Conservation (phyloP, 2,113 vertebrate species). For the Channa argus region DNA sequence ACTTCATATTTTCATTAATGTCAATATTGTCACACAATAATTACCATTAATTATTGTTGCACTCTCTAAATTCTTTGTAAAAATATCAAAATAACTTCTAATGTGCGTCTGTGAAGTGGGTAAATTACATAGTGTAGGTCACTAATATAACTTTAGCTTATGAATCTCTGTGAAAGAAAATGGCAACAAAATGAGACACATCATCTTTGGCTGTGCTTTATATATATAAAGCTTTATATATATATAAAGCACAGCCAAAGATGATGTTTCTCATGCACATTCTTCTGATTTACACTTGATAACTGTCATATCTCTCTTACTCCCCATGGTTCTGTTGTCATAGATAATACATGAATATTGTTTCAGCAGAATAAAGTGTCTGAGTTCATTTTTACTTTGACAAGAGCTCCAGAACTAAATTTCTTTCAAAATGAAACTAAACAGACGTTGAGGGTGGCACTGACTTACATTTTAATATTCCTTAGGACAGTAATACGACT, state of each 20-base stretch:
- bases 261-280: slow-evolving; percentile 20
- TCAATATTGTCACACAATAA: too few species aligned
- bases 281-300: slow-evolving; percentile 47
- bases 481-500: slow-evolving; percentile 8
- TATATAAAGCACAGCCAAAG: slow-evolving; percentile 4
- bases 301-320: slow-evolving; percentile 31
- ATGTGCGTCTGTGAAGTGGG: too few species aligned
- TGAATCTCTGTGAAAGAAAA: too few species aligned
- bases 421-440: slow-evolving; percentile 24
- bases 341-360: slow-evolving; percentile 57
- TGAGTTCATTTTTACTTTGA: slow-evolving; percentile 35
- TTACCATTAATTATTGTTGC: background rate
- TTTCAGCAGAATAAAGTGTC: slow-evolving; percentile 32
- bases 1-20: background rate
- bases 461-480: slow-evolving; percentile 19
- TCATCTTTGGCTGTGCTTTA: too few species aligned
- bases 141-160: too few species aligned
- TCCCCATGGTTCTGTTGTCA: slow-evolving; percentile 28
- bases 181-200: too few species aligned
- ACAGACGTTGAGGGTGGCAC: background rate
- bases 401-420: slow-evolving; percentile 25
- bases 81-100: too few species aligned
- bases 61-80: too few species aligned
- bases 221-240: background rate
- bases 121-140: too few species aligned